Conservation (phyloP, 2,888 invertebrate genomes). For the Pilophorus perplexus region DNA sequence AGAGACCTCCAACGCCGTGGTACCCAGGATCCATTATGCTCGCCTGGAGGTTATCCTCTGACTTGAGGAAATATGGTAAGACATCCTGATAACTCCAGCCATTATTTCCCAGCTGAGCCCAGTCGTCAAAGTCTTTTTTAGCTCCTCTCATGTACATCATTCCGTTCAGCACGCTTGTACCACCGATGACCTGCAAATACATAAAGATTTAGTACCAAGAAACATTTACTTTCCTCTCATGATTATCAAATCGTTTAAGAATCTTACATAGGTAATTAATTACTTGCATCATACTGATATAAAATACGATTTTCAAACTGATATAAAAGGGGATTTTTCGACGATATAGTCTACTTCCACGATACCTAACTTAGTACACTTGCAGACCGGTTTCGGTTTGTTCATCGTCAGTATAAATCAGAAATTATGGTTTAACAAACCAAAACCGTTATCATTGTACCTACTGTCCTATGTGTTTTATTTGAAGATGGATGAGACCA, state of each 20-base stretch:
- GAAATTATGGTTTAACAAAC: too few relatives aligned
- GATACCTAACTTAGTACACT: too few relatives aligned
- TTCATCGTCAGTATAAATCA: too few relatives aligned
- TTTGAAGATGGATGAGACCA: too few relatives aligned
- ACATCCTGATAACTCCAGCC: constrained; percentile 90
- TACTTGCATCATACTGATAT: too few relatives aligned
- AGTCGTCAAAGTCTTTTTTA: constrained; percentile 79
- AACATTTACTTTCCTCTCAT: neutral
- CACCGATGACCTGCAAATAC: constrained; percentile 73
- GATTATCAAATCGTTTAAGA: neutral
- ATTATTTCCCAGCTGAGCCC: constrained; percentile 80
- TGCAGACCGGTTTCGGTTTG: too few relatives aligned
- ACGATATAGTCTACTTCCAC: too few relatives aligned
- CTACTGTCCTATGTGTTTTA: too few relatives aligned
- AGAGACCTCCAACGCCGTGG: constrained; percentile 72
- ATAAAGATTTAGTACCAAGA: neutral
- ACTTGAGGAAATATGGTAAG: constrained; percentile 83
- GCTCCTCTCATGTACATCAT: constrained; percentile 95
- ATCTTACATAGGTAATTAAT: too few relatives aligned
- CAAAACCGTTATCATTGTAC: too few relatives aligned
- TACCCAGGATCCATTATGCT: constrained; percentile 72
- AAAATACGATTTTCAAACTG: too few relatives aligned
- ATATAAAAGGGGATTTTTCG: too few relatives aligned
- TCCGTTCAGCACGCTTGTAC: constrained; percentile 90
- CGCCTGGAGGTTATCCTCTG: constrained; percentile 73